These are phyloP conservation scores for Cossypha dichroa DNA, from an alignment of 2,797 vertebrate genomes.

Conservation along the genomic window DNA sequence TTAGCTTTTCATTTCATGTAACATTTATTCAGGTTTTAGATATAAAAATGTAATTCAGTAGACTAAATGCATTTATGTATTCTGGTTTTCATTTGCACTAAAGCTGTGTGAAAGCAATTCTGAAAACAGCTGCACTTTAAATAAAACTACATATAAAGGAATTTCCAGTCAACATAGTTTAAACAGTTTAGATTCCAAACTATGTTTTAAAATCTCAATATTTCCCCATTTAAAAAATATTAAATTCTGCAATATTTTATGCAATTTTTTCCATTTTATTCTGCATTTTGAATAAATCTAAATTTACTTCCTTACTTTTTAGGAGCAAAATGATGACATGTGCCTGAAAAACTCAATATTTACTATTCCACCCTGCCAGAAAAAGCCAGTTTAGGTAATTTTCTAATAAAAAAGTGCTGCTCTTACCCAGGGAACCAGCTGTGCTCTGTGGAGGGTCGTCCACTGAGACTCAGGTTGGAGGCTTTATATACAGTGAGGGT, in stretches of 20 bases:
- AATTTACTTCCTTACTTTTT: background rate
- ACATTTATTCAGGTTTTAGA: background rate
- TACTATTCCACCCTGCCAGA: background rate
- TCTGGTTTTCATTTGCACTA: background rate
- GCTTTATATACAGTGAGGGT: constrained; percentile 96
- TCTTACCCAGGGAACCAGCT: constrained; percentile 99
- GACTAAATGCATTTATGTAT: background rate
- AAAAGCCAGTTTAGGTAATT: background rate
- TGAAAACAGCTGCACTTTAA: background rate
- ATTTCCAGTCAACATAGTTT: background rate
- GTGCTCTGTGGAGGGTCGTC: constrained; percentile 92
- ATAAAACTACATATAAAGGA: background rate
- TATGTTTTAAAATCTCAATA: background rate
- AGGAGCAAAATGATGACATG: accelerated
- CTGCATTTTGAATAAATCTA: background rate
- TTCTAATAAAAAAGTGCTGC: background rate
- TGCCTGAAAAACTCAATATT: accelerated
- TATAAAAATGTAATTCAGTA: background rate
- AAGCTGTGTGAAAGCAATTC: background rate
- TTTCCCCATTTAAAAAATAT: background rate
- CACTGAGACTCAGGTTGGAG: constrained; percentile 89
- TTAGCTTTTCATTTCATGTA: background rate
- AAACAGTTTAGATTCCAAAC: background rate
- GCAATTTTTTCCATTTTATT: background rate
- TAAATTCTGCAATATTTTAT: background rate